Percentiles rank a stretch among this genome's conserved stretches.
These are phyloP conservation scores for Piaya cayana DNA, from an alignment of 2,113 vertebrate genomes.

Conservation along the genomic window DNA sequence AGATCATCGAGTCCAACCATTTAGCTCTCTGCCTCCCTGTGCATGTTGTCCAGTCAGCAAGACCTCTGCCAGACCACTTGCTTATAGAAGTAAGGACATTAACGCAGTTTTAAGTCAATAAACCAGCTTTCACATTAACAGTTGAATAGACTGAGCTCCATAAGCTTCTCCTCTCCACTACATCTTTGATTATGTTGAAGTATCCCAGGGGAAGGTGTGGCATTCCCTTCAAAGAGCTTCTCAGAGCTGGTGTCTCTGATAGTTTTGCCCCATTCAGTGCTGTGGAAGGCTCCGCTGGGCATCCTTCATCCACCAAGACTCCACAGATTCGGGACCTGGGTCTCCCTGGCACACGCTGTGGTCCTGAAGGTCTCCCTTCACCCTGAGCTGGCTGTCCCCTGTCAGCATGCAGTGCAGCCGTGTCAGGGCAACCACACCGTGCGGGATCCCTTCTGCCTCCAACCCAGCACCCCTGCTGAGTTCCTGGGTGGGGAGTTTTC, in stretches of 20 bases:
- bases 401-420: fast-evolving
- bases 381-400: neutral
- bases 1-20: no score
- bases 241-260: neutral
- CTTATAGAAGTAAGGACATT: neutral
- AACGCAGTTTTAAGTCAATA: neutral
- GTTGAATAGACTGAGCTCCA: neutral
- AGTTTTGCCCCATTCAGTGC: neutral
- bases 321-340: neutral
- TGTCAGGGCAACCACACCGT: fast-evolving
- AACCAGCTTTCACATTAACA: neutral
- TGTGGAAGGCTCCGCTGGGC: neutral
- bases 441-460: neutral
- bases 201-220: neutral
- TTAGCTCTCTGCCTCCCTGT: neutral
- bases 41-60: neutral
- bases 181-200: neutral
- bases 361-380: fast-evolving
- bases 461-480: neutral
- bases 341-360: neutral
- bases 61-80: neutral
- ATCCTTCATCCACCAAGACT: neutral
- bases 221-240: neutral
- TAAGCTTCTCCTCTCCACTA: neutral
- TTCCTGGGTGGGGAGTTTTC: neutral